Evolutionary conservation across 2,797 vertebrate genomes (phyloP), one percentile per base, ranked within the genome.

Genomic region (Passerculus sandwichensis): DNA sequence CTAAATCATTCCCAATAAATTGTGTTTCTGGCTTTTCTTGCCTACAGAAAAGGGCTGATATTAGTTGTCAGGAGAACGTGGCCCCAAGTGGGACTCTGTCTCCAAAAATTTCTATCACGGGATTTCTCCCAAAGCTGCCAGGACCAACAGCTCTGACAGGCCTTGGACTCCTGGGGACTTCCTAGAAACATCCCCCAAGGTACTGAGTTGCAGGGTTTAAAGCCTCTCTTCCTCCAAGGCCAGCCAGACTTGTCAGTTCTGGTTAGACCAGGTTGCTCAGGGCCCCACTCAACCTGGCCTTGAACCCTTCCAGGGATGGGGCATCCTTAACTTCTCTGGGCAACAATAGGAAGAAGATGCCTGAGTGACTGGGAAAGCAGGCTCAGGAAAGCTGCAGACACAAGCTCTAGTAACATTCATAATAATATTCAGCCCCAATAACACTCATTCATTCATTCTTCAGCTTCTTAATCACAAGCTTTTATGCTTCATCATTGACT

Each of bases 41-140:
- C 22, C 32, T 44, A 4, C 0, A 0, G 61, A 44, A 66, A 74
- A 36, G 44, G 6, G 32, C 26, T 30, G 22, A 51, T 36, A 36
- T 10, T 36, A 1, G 18, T 18, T 7, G 3, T 59, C 27, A 75
- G 53, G 10, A 0, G 0, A 7, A 1, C 1, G 0, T 12, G 6
- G 36, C 21, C 36, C 3, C 10, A 36, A 27, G 21, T 36, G 22
- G 27, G 27, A 38, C n/a, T 27, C 22, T 0, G 3, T 25, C 15
- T 36, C 54, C 1, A 0, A 51, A 75, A 45, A n/a, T 38, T 38
- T 44, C 18, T 5, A 42, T 32, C 5, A 3, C 0, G 0, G 32
- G 18, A 51, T 67, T 32, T 27, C 54, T 75, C 27, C 8, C 27
- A 51, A 36, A 60, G 6, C 32, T 59, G 27, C 45, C 27, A 19